Evolutionary conservation across 2,113 vertebrate species (phyloP).

Genomic region (Hiodon alosoides): DNA sequence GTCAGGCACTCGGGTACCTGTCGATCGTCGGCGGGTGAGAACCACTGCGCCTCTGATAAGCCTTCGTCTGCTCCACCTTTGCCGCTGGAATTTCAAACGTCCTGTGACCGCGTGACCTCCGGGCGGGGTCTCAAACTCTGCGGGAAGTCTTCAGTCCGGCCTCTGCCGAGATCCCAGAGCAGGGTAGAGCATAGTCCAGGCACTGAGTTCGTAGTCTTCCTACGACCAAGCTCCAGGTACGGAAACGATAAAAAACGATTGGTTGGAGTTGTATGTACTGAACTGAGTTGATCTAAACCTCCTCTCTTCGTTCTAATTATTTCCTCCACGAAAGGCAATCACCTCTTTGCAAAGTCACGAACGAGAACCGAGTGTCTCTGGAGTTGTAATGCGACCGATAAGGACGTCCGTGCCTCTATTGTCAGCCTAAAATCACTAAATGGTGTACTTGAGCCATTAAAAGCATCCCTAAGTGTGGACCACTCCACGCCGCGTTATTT

Average conservation of each 20-base stretch:
- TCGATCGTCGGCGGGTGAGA: neutral
- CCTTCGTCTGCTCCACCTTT: conserved; percentile 10
- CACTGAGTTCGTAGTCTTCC: neutral
- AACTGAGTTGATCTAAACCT: neutral
- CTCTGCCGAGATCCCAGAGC: neutral
- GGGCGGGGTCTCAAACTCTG: conserved; percentile 5
- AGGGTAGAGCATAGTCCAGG: neutral
- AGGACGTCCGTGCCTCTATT: neutral
- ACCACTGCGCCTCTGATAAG: neutral
- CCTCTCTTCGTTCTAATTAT: conserved; percentile 12
- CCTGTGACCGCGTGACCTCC: neutral
- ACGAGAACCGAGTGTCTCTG: neutral
- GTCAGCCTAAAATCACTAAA: neutral
- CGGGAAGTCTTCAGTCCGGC: neutral
- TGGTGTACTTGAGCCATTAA: neutral
- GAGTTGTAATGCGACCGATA: neutral
- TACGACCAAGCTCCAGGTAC: no score
- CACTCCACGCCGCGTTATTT: neutral
- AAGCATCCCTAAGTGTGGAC: neutral
- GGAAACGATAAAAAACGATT: no score
- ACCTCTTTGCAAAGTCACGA: conserved; percentile 10
- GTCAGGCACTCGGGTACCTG: no score
- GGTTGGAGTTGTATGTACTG: no score
- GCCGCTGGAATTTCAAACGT: conserved; percentile 21
- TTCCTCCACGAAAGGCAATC: neutral